Conservation (phyloP, 92 coral and sea anemone genomes). For the Virgularia gustaviana region DNA sequence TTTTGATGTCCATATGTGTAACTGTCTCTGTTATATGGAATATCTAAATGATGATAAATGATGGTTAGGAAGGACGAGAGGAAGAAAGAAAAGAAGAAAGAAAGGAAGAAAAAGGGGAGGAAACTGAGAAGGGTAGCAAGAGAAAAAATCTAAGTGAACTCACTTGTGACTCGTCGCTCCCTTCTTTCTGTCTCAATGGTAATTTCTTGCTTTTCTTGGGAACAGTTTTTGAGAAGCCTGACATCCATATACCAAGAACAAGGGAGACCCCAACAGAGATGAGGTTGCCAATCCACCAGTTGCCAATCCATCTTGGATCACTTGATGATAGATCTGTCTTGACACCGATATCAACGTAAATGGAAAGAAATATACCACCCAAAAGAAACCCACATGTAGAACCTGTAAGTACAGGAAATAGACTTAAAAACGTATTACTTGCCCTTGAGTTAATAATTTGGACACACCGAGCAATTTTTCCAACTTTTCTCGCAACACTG, state of each 20-base stretch:
- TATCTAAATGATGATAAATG: not conserved
- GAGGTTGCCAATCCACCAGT: constrained; percentile 55
- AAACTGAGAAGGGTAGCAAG: too few species aligned
- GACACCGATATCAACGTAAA: constrained; percentile 42
- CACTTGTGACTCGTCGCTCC: constrained; percentile 29
- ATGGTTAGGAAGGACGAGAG: too few species aligned
- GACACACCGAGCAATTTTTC: too few species aligned
- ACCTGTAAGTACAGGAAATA: too few species aligned
- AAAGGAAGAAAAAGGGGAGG: too few species aligned
- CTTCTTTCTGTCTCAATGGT: not conserved
- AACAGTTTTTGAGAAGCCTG: constrained; percentile 49
- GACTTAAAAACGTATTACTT: not conserved
- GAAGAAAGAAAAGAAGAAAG: not conserved
- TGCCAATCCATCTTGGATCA: constrained; percentile 49
- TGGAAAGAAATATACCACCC: constrained; percentile 44
- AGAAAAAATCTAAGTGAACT: too few species aligned
- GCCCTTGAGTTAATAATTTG: not conserved
- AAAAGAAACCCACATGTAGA: constrained; percentile 30
- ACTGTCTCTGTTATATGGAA: constrained; percentile 13
- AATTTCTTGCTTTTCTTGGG: constrained; percentile 20
- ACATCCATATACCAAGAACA: constrained; percentile 64
- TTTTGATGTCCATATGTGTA: constrained; percentile 11
- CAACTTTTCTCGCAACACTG: too few species aligned
- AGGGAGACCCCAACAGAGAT: constrained; percentile 42
- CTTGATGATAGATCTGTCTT: constrained; percentile 24